Evolutionary conservation across 2,888 invertebrate genomes (phyloP).

Genomic region (Aleiodes leptofemur): DNA sequence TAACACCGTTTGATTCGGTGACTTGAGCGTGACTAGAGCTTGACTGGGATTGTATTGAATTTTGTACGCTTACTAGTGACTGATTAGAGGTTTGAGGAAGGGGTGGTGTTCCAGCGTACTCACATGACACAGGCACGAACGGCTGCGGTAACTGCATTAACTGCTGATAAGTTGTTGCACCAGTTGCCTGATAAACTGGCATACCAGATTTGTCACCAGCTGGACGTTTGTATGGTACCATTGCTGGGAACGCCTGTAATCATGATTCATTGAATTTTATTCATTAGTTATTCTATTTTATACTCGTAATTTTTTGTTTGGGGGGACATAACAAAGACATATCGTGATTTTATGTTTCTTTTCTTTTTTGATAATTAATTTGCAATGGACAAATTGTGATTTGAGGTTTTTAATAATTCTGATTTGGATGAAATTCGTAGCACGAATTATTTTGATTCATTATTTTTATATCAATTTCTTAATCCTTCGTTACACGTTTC

Average conservation of each 20-base stretch:
- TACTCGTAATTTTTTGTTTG: too few species aligned
- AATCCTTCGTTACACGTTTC: background rate
- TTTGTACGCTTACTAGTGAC: constrained; percentile 70
- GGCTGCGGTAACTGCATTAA: constrained; percentile 96
- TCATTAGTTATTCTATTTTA: constrained; percentile 40
- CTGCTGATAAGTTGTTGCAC: constrained; percentile 94
- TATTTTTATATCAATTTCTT: background rate
- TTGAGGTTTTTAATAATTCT: background rate
- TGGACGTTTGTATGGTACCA: constrained; percentile 97
- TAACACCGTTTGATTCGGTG: constrained; percentile 63
- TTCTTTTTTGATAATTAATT: background rate
- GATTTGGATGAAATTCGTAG: constrained; percentile 40
- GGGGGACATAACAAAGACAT: too few species aligned
- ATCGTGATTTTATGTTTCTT: background rate
- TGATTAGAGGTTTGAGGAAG: constrained; percentile 76
- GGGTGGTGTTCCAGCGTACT: constrained; percentile 89
- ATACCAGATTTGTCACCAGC: constrained; percentile 97
- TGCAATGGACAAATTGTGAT: background rate
- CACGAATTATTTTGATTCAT: constrained; percentile 25
- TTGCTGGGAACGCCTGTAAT: constrained; percentile 92
- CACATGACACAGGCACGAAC: constrained; percentile 99
- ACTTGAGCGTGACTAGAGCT: constrained; percentile 43
- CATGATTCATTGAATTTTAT: constrained; percentile 52
- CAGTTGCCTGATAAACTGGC: constrained; percentile 94
- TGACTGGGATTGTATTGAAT: constrained; percentile 62